Conservation (phyloP, 2,888 invertebrate species). For the Sthenelais limicola region DNA sequence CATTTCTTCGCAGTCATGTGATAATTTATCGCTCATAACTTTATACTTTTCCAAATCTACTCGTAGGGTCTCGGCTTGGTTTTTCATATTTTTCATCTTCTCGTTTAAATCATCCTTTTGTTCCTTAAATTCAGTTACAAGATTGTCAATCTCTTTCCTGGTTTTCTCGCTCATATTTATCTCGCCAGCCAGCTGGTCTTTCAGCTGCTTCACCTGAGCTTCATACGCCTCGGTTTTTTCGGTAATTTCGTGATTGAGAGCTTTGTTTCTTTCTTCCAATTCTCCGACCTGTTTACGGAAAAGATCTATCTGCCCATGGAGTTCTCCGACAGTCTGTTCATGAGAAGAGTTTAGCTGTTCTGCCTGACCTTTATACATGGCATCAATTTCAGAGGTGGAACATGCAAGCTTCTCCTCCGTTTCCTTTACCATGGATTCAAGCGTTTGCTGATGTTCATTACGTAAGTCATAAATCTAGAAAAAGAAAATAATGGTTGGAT, state of each 20-base stretch:
- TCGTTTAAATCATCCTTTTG: constrained; percentile 45
- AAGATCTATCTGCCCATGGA: constrained; percentile 54
- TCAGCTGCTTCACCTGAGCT: background rate
- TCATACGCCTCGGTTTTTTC: constrained; percentile 22
- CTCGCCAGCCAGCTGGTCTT: constrained; percentile 10
- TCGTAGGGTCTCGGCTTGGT: background rate
- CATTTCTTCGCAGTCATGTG: constrained; percentile 48
- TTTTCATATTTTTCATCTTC: constrained; percentile 19
- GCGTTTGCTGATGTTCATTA: constrained; percentile 28
- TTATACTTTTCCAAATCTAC: constrained; percentile 10
- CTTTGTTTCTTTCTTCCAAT: constrained; percentile 31
- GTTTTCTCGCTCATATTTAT: constrained; percentile 48
- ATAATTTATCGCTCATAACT: background rate
- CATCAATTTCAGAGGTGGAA: constrained; percentile 57
- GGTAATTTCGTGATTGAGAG: constrained; percentile 30
- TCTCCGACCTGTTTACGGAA: constrained; percentile 44
- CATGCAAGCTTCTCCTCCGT: constrained; percentile 56
- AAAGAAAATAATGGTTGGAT: no score
- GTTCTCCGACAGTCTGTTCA: constrained; percentile 58
- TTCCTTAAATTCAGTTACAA: constrained; percentile 50
- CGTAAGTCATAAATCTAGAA: background rate
- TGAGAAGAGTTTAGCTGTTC: constrained; percentile 52
- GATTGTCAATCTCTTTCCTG: constrained; percentile 59
- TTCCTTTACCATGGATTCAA: constrained; percentile 53
- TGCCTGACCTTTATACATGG: constrained; percentile 52